Base-by-base conservation (phyloP, 92 coral and sea anemone species). In the Hydrozoanthus gracilis region DNA sequence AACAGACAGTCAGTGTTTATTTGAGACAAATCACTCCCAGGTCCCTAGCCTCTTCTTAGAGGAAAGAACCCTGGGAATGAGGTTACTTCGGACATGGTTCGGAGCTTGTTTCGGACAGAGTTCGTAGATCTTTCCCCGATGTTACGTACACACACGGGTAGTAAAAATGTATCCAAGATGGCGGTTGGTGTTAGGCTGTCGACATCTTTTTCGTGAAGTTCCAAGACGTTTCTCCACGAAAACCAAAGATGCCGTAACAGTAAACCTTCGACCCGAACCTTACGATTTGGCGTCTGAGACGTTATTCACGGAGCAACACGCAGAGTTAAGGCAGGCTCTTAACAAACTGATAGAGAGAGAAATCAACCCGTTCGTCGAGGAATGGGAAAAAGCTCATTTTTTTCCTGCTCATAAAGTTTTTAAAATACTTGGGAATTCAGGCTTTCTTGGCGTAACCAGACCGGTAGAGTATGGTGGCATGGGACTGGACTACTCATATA, bases 321-420 rank as follows among this genome's bases (percentile, higher is more conserved):
- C 88, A 44, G 94, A 97, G 83, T 91, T 97, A 12, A 88, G 99
- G 78, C 88, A 92, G 62, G 83, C 96, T 35, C 92, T 97, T 47
- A 92, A 91, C 86, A 97, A 93, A 79, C 82, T 97, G 44, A 95
- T 97, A 84, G 97, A 97, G 79, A 95, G 88, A 76, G 99, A 97
- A 75, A 97, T 97, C 65, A 97, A 97, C 82, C 99, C 99, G 44
- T 97, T 88, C 67, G 98, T 97, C 18, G 99, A 96, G 86, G 99
- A 95, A 72, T 96, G 99, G 99, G 99, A 96, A 79, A 92, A 89
- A 52, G 91, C 92, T 10, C 92, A 90, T 71, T 78, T 87, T 71
- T 96, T 96, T 88, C 99, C 99, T 18, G 99, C 99, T 15, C 99
- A 96, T 82, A 93, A 95, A 79, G 82, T 96, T 58, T 96, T 96